A percentile compares a stretch with the other conserved stretches of the same genome.
phyloP scores from a whole-genome alignment of 1,140 invertebrate genomes.

The Littorina saxatilis region DNA sequence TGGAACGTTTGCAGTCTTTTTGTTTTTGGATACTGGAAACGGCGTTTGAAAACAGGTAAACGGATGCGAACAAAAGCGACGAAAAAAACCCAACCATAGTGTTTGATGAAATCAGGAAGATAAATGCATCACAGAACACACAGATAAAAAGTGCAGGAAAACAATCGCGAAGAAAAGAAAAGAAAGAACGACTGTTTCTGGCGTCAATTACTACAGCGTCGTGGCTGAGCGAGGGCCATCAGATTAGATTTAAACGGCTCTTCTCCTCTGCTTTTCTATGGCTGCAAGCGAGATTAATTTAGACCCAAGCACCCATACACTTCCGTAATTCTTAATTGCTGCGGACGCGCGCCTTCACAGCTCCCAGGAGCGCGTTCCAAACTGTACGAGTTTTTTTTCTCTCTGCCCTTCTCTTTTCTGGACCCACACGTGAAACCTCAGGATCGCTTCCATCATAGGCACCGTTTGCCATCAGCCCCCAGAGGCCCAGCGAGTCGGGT shows the following conservation, averaged over 20 bases:
- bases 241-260: not conserved
- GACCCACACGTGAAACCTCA: not conserved
- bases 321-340: constrained; percentile 6
- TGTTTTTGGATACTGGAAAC: too few relatives aligned
- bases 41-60: too few relatives aligned
- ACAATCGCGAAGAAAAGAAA: too few relatives aligned
- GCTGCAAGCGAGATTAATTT: not conserved
- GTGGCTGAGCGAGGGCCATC: not conserved
- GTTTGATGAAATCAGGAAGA: too few relatives aligned
- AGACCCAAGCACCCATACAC: not conserved
- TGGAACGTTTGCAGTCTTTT: too few relatives aligned
- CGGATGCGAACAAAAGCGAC: too few relatives aligned
- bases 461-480: not conserved
- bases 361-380: too few relatives aligned
- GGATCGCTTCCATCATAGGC: not conserved
- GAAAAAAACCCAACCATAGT: too few relatives aligned
- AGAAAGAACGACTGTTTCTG: not conserved
- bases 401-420: too few relatives aligned
- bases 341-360: not conserved
- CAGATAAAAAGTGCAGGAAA: too few relatives aligned
- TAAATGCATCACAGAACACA: too few relatives aligned
- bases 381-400: not conserved
- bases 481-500: not conserved
- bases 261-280: not conserved
- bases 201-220: not conserved